Evolutionary conservation across 1,140 invertebrate genomes (phyloP), one percentile per base, ranked within the genome.

Genomic region (Drosophila sulfurigaster): DNA sequence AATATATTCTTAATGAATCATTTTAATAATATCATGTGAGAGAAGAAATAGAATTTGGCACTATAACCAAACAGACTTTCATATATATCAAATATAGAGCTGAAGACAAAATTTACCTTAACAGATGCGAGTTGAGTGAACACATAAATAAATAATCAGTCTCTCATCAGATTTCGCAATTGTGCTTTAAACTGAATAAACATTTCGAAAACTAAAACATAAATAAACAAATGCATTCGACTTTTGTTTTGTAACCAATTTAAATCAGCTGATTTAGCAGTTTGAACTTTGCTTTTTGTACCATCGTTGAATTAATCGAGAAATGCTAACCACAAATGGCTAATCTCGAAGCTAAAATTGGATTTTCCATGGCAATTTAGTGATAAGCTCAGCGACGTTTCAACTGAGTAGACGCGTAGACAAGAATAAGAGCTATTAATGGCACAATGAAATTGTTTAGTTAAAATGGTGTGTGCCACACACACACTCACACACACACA

Each of bases 261-360:
- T n/a, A 67, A 58, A 58, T 67, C 43, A 49, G 54, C 45, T 52
- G 48, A 52, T 64, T 38, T 32, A 52, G 25, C 5, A 13, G 1
- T 30, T 49, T 52, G 62, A 25, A 64, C 62, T 64, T 64, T 64
- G 62, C 20, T 16, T 15, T n/a, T 38, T 25, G 5, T 41, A 13
- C 43, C 43, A 28, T 10, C 25, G 41, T 51, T 38, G 46, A 38
- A 38, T 38, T 46, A 62, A 48, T 30, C 45, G 15, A 32, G 35
- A 10, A 63, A 51, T 63, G 46, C 20, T 15, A 20, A n/a, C 41
- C 28, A 25, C 15, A 20, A 49, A 28, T 13, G 5, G 52, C 43
- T 58, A 49, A 67, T 59, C 54, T 59, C 3, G 8, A 1, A 28
- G 65, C 43, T 67, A 59, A 67, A 49, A 49, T 49, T 67, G 30